phyloP scores from a whole-genome alignment of 1,140 invertebrate species.

The Bursaphelenchus mucronatus region DNA sequence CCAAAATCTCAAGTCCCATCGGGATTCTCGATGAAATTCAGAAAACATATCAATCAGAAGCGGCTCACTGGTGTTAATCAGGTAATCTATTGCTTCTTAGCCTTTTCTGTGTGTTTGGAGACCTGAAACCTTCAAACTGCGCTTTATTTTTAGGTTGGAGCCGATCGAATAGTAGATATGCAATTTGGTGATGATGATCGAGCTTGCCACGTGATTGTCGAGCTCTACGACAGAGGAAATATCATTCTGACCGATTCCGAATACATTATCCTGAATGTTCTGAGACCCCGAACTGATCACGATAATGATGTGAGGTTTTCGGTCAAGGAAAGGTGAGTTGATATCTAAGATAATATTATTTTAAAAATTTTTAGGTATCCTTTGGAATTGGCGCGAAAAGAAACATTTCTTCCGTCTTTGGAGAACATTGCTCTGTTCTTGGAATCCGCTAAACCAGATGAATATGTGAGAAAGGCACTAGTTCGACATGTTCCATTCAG shows the following conservation, averaged over 20 bases:
- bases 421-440: constrained; percentile 47
- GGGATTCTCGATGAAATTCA: constrained; percentile 95
- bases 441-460: constrained; percentile 66
- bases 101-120: neutral
- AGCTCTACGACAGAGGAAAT: constrained; percentile 94
- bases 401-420: constrained; percentile 32
- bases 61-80: constrained; percentile 62
- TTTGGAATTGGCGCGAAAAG: constrained; percentile 48
- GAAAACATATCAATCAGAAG: constrained; percentile 95
- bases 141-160: constrained; percentile 67
- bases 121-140: neutral
- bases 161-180: constrained; percentile 81
- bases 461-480: constrained; percentile 76
- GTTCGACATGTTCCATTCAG: constrained; percentile 79
- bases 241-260: constrained; percentile 87
- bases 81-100: constrained; percentile 59
- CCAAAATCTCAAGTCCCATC: constrained; percentile 91
- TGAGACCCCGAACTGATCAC: constrained; percentile 81
- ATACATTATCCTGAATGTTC: constrained; percentile 83
- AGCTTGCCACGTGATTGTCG: constrained; percentile 89
- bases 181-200: constrained; percentile 89
- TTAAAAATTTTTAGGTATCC: constrained; percentile 45
- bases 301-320: constrained; percentile 85
- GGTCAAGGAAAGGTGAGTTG: constrained; percentile 82
- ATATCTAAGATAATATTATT: constrained; percentile 15